Evolutionary conservation across 1,140 invertebrate species (phyloP), one percentile per base, ranked within the genome.

Genomic region (Pectinophora gossypiella): DNA sequence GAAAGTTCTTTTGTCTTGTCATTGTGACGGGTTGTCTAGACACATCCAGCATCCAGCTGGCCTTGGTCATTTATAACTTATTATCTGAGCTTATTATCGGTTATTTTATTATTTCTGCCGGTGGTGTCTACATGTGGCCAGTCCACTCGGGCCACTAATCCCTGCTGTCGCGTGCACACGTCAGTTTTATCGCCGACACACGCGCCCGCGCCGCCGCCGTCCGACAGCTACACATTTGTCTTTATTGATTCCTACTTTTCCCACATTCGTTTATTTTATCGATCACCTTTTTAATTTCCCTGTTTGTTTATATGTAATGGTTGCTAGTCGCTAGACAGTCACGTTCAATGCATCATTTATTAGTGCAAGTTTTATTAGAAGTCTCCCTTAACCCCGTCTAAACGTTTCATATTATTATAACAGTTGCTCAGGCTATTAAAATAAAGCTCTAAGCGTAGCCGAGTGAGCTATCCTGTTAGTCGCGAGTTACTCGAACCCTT

Each of bases 111-210:
- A n/a, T n/a, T n/a, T n/a, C n/a, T n/a, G n/a, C n/a, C n/a, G n/a
- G n/a, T n/a, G n/a, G n/a, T n/a, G n/a, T n/a, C n/a, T n/a, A n/a
- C n/a, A n/a, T n/a, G n/a, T n/a, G n/a, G n/a, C n/a, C n/a, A n/a
- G n/a, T n/a, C n/a, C n/a, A n/a, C n/a, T n/a, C 27, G 27, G n/a
- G 27, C 9, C 61, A 61, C 61, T 64, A 61, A 68, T 60, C 53
- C 58, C 55, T 20, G 60, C 54, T 61, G 69, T 73, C 75, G 76
- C 35, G 49, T 52, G 56, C 75, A 81, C 75, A 69, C 77, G 73
- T 68, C 68, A 72, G 19, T 72, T 77, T 76, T 78, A 73, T 76
- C 73, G 65, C 66, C 38, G 54, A 35, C 51, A 36, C 57, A 40
- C 36, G 12, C 36, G 36, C 36, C 23, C 13, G 13, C 2, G 36